Percentiles rank a stretch among this genome's conserved stretches.
These are phyloP conservation scores for Acleris laterana DNA, from an alignment of 2,888 invertebrate species.

Conservation along the genomic window DNA sequence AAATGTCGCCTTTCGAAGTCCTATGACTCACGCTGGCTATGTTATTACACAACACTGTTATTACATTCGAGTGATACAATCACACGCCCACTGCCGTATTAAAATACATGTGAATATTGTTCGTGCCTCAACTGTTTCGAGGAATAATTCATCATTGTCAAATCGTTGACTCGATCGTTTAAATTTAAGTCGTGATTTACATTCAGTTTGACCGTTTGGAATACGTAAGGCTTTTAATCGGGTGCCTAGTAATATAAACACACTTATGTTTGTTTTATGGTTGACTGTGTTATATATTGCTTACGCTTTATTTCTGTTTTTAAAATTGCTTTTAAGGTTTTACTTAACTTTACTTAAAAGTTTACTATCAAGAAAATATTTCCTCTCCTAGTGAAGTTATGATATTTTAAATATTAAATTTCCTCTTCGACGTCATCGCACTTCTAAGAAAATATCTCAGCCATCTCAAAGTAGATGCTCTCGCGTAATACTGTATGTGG, in stretches of 20 bases:
- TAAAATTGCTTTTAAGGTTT: too few species aligned
- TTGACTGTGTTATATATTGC: neutral
- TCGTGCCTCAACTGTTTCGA: constrained; percentile 54
- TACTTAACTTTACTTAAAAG: neutral
- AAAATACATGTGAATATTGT: constrained; percentile 56
- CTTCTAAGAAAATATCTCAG: constrained; percentile 21
- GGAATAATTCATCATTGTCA: constrained; percentile 78
- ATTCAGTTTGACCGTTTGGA: constrained; percentile 33
- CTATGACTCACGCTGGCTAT: constrained; percentile 36
- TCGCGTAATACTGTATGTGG: constrained; percentile 45
- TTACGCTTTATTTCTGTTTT: too few species aligned
- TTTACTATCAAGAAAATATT: neutral
- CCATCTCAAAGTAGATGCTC: constrained; percentile 19
- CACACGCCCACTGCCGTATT: constrained; percentile 61
- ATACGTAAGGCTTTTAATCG: constrained; percentile 33
- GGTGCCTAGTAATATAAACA: constrained; percentile 24
- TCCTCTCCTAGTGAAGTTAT: neutral
- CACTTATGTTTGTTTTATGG: constrained; percentile 5
- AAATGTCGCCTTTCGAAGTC: constrained; percentile 20
- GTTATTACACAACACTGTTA: constrained; percentile 63
- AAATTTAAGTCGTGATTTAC: constrained; percentile 52
- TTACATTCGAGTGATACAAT: constrained; percentile 58
- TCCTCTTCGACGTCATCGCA: constrained; percentile 25
- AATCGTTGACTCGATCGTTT: constrained; percentile 67
- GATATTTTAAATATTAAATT: constrained; percentile 36